These are phyloP conservation scores for Dryococelus australis DNA, from an alignment of 2,888 invertebrate species.

Conservation along the genomic window DNA sequence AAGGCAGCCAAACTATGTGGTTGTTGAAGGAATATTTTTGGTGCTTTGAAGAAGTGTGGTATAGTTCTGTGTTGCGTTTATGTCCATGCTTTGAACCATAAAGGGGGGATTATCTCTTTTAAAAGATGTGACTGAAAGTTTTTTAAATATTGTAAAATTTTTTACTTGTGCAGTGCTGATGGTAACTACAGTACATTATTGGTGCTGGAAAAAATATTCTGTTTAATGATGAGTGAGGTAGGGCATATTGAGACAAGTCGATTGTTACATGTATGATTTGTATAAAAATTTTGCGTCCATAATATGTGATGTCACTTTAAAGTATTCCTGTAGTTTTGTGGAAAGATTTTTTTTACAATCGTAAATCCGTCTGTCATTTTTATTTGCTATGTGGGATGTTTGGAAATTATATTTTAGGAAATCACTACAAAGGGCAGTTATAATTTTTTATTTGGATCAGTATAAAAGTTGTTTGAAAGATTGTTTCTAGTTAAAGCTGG, in stretches of 20 bases:
- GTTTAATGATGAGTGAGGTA: neutral
- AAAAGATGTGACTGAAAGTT: neutral
- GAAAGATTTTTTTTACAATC: neutral
- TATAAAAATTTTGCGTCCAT: slow-evolving; percentile 6
- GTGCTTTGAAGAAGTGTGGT: slow-evolving; percentile 27
- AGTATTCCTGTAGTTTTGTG: neutral
- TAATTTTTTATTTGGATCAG: neutral
- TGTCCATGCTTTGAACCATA: too few relatives aligned
- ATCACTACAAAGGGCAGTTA: neutral
- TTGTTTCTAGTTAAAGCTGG: neutral
- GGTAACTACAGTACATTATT: neutral
- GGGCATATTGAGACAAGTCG: neutral
- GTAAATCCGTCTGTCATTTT: neutral
- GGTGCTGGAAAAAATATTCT: neutral
- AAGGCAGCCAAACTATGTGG: slow-evolving; percentile 42
- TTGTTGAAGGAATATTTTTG: slow-evolving; percentile 32
- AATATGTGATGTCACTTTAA: neutral
- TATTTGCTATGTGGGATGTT: neutral
- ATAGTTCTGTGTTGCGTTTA: neutral
- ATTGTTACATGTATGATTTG: neutral
- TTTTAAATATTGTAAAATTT: slow-evolving; percentile 7
- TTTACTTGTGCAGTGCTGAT: slow-evolving; percentile 27
- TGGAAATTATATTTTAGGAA: neutral
- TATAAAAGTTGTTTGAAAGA: neutral
- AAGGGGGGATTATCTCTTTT: neutral